Evolutionary conservation across 2,797 vertebrate genomes (phyloP).

Genomic region (Crax fasciolata): DNA sequence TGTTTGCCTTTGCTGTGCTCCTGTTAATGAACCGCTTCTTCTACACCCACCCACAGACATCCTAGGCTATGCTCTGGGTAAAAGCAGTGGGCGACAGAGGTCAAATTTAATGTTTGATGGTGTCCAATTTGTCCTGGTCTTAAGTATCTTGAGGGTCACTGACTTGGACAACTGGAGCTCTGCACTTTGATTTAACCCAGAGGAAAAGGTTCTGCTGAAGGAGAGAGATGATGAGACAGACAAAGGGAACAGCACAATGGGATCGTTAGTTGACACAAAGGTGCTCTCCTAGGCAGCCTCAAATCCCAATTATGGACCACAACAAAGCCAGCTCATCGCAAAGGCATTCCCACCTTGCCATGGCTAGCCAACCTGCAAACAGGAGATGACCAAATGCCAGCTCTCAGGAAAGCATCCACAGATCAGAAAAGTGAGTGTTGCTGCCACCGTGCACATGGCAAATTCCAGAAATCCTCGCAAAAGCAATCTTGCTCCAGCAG

Average conservation of each 20-base stretch:
- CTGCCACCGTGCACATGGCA: fast-evolving
- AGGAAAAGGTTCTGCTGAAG: not conserved
- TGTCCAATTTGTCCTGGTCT: not conserved
- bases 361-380: not conserved
- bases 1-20: not conserved
- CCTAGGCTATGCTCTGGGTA: not conserved
- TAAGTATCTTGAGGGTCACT: not conserved
- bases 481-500: not conserved
- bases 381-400: not conserved
- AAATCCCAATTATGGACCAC: not conserved
- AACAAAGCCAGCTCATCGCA: slow-evolving; percentile 10
- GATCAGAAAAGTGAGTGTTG: not conserved
- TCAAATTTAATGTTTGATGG: not conserved
- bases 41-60: not conserved
- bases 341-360: not conserved
- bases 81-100: not conserved
- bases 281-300: not conserved
- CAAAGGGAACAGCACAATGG: not conserved
- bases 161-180: not conserved
- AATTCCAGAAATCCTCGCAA: not conserved
- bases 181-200: slow-evolving; percentile 9
- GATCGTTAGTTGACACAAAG: slow-evolving; percentile 30
- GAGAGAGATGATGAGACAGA: not conserved
- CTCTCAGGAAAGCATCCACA: not conserved
- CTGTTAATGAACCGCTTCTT: not conserved